Percentiles rank a stretch among this genome's conserved stretches.
These are phyloP conservation scores for Dicroscelio sp. DNA, from an alignment of 2,888 invertebrate species.

Conservation along the genomic window DNA sequence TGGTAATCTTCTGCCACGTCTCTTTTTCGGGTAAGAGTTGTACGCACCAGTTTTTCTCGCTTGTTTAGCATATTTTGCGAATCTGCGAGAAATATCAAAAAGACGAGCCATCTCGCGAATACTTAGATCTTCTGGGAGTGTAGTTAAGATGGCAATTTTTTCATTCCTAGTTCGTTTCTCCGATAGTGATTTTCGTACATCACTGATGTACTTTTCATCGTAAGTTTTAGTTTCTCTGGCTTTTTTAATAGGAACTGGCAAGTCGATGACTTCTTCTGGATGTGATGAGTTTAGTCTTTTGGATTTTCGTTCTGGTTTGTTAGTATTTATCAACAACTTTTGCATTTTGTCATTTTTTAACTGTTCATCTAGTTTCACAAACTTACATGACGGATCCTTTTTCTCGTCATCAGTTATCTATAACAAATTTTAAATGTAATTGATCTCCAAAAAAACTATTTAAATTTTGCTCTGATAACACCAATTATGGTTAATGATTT, in stretches of 20 bases:
- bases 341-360: not conserved
- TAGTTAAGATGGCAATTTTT: constrained; percentile 17
- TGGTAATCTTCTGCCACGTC: not conserved
- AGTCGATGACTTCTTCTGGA: not conserved
- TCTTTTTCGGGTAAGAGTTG: not conserved
- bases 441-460: too few species aligned
- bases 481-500: too few species aligned
- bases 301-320: not conserved
- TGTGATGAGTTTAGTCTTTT: not conserved
- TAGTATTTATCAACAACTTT: not conserved
- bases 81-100: constrained; percentile 5
- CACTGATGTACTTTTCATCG: not conserved
- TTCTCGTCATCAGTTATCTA: not conserved
- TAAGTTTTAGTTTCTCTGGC: too few species aligned
- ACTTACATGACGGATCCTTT: not conserved
- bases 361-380: not conserved
- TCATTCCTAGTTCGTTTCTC: not conserved
- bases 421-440: too few species aligned
- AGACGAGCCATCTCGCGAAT: not conserved
- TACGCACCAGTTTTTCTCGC: not conserved
- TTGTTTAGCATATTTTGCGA: constrained; percentile 24
- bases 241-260: not conserved
- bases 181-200: not conserved
- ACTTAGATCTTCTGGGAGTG: not conserved
- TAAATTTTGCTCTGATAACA: too few species aligned